These are phyloP conservation scores for Xanthia togata DNA, from an alignment of 2,888 invertebrate genomes.

Conservation along the genomic window DNA sequence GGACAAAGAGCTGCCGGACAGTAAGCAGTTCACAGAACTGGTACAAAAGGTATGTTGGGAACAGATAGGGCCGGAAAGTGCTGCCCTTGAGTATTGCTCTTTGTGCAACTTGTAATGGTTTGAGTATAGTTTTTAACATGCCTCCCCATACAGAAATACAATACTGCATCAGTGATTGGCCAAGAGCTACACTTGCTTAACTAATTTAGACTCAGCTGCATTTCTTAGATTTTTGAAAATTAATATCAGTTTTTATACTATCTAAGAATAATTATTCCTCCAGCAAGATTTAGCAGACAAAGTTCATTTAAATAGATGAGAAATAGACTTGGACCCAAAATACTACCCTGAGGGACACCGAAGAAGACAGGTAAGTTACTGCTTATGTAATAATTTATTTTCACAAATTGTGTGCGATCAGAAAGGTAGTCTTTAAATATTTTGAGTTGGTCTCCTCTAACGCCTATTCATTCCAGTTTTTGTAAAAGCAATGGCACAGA, in stretches of 20 bases:
- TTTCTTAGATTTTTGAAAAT: not conserved
- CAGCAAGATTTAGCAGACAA: too few species aligned
- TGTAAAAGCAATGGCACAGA: too few species aligned
- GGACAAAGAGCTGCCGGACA: not conserved
- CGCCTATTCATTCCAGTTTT: too few species aligned
- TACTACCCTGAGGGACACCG: too few species aligned
- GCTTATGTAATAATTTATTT: too few species aligned
- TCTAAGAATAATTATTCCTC: too few species aligned
- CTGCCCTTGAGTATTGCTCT: not conserved
- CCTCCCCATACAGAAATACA: not conserved
- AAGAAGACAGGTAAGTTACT: too few species aligned
- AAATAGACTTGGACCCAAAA: too few species aligned
- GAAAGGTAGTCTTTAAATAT: too few species aligned
- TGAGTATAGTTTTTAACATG: not conserved
- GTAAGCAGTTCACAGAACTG: not conserved
- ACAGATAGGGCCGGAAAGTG: not conserved
- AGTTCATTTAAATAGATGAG: too few species aligned
- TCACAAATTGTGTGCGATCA: not conserved
- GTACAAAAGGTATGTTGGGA: not conserved
- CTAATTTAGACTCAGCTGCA: not conserved
- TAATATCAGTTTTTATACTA: not conserved
- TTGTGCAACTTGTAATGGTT: not conserved
- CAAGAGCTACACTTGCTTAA: not conserved
- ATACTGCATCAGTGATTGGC: not conserved
- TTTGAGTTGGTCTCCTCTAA: too few species aligned